Percentiles rank a stretch among this genome's conserved stretches.
Evolutionary conservation across 2,113 vertebrate species (phyloP).

Genomic region (Conger conger): DNA sequence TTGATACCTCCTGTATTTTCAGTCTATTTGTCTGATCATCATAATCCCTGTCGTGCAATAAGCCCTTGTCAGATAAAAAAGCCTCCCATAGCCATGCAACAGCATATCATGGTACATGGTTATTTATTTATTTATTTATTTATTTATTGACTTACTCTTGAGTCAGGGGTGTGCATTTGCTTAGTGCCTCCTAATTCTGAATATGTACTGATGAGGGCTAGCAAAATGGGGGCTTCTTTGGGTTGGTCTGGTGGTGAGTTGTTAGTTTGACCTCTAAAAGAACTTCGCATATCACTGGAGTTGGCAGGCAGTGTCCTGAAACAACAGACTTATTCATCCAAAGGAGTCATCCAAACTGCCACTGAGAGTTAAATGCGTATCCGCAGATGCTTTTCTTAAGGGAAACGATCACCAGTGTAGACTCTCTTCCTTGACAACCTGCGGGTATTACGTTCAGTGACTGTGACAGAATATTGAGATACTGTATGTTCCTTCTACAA

Average conservation of each 20-base stretch:
- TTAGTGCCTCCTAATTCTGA: neutral
- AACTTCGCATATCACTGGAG: neutral
- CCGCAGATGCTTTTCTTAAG: neutral
- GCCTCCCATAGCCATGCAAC: neutral
- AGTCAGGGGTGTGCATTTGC: neutral
- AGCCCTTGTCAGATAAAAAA: neutral
- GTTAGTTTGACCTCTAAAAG: neutral
- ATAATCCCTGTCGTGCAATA: slow-evolving; percentile 37
- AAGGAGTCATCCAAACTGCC: neutral
- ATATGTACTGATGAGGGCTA: neutral
- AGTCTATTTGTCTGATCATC: slow-evolving; percentile 37
- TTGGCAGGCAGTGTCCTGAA: neutral
- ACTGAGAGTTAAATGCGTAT: neutral
- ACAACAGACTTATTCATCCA: neutral
- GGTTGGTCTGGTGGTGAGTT: neutral
- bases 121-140: too few species aligned
- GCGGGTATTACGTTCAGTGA: neutral
- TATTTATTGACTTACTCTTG: too few species aligned
- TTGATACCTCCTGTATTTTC: slow-evolving; percentile 31
- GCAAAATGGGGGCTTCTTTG: neutral
- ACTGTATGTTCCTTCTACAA: neutral
- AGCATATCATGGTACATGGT: neutral
- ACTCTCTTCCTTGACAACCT: neutral
- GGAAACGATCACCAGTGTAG: neutral
- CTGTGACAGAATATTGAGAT: neutral